Evolutionary conservation across 1,140 invertebrate genomes (phyloP).

Genomic region (Trichoplusia ni): DNA sequence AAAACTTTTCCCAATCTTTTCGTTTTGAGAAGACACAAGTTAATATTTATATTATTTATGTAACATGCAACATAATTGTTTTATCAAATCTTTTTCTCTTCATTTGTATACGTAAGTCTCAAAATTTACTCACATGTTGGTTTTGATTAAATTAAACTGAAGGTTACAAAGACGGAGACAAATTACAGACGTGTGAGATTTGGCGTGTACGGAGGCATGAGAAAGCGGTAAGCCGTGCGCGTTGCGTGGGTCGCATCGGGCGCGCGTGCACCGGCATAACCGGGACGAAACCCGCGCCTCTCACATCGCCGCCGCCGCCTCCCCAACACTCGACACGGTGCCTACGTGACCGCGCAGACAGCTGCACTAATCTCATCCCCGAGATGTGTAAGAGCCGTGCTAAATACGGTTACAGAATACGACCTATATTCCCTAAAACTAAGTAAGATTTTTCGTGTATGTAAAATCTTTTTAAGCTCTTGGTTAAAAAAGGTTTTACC

Average conservation of each 20-base stretch:
- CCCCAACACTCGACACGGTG: slow-evolving; percentile 55
- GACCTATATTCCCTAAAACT: slow-evolving; percentile 24
- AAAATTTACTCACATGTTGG: background rate
- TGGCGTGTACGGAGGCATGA: background rate
- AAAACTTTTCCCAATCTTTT: too few relatives aligned
- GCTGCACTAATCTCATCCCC: slow-evolving; percentile 55
- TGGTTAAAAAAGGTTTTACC: too few relatives aligned
- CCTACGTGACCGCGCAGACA: slow-evolving; percentile 71
- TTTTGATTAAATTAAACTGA: slow-evolving; percentile 4
- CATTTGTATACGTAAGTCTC: too few relatives aligned
- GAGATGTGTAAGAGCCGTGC: slow-evolving; percentile 36
- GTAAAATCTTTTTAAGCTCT: too few relatives aligned
- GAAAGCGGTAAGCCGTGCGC: background rate
- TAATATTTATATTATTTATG: too few relatives aligned
- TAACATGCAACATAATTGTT: too few relatives aligned
- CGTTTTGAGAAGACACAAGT: too few relatives aligned
- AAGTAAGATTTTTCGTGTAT: background rate
- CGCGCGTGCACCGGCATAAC: slow-evolving; percentile 63
- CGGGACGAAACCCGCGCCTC: slow-evolving; percentile 27
- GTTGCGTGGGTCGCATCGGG: too few relatives aligned
- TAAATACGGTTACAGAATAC: slow-evolving; percentile 26
- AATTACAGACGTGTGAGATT: slow-evolving; percentile 40
- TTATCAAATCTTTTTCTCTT: too few relatives aligned
- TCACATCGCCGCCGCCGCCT: slow-evolving; percentile 41
- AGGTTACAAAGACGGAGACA: slow-evolving; percentile 13